Evolutionary conservation across 2,113 vertebrate genomes (phyloP), one percentile per base, ranked within the genome.

Genomic region (Daphoenositta chrysoptera): DNA sequence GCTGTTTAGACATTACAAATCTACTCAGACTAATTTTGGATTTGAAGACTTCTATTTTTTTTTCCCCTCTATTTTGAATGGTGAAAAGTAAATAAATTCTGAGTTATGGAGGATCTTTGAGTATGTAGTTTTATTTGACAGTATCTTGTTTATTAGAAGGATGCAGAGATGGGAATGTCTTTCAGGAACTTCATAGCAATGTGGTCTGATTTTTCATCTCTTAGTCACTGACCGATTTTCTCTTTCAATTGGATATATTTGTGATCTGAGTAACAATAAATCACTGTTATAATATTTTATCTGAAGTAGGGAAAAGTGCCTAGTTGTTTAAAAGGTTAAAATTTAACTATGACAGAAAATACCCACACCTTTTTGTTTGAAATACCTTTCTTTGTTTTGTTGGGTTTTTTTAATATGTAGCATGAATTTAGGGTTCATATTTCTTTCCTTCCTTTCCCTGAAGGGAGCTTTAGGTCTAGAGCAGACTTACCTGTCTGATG

Each of bases 1-100:
- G 13, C 28, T 56, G 13, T 56, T 66, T 31, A 78, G 24, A 22
- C 6, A 6, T 15, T 53, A 21, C 17, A 27, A 15, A 56, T 10
- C 15, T 24, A 13, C 6, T 50, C 23, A 51, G 35, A 72, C 16
- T 70, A 27, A 63, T 78, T 91, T 68, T 50, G 51, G 11, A 33
- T 61, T 66, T 87, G 33, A 58, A 42, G 27, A 21, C 2, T 37
- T 50, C 16, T 31, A 22, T 26, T 24, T 33, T 60, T 64, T 60
- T 23, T 2, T 8, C 6, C 2, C 1, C 7, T 14, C 23, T 37
- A 15, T 58, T 75, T 27, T 60, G 3, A 61, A 37, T 1, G 1
- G 2, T n/a, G 28, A 24, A 57, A 68, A 58, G 24, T 31, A 79
- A 14, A 6, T 35, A 35, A 60, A 35, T 70, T 84, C 37, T 45